Evolutionary conservation across 2,797 vertebrate genomes (phyloP).

Genomic region (Enteromius treurensis): DNA sequence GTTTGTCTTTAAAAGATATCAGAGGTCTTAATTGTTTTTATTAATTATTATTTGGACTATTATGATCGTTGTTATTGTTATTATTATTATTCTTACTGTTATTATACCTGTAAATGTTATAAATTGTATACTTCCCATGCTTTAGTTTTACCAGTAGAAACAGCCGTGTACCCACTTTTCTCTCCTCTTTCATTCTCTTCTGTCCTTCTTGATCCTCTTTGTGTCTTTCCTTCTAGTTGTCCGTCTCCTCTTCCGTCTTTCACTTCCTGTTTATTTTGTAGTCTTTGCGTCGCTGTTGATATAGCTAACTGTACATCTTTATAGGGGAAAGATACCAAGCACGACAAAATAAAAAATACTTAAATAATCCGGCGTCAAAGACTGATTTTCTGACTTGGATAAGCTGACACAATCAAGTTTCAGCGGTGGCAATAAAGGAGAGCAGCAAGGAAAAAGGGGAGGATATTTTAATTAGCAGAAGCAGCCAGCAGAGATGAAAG

Average conservation of each 20-base stretch:
- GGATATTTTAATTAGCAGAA: slow-evolving; percentile 41
- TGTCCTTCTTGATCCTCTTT: slow-evolving; percentile 67
- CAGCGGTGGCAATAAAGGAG: slow-evolving; percentile 42
- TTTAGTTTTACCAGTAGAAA: slow-evolving; percentile 71
- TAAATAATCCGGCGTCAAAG: slow-evolving; percentile 61
- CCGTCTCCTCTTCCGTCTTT: slow-evolving; percentile 60
- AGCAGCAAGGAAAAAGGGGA: slow-evolving; percentile 47
- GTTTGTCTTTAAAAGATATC: slow-evolving; percentile 81
- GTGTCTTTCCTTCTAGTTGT: slow-evolving; percentile 49
- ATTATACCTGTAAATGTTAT: slow-evolving; percentile 82
- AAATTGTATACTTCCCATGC: slow-evolving; percentile 80
- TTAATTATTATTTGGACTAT: slow-evolving; percentile 81
- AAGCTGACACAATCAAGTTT: slow-evolving; percentile 39
- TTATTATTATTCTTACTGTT: slow-evolving; percentile 74
- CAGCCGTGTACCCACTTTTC: slow-evolving; percentile 66
- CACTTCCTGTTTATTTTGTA: slow-evolving; percentile 74
- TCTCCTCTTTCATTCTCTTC: slow-evolving; percentile 71
- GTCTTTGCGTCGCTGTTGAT: slow-evolving; percentile 83
- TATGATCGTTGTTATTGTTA: slow-evolving; percentile 83
- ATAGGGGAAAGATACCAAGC: slow-evolving; percentile 85
- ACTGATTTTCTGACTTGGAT: slow-evolving; percentile 55
- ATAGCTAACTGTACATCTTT: slow-evolving; percentile 87
- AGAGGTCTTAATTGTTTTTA: slow-evolving; percentile 81
- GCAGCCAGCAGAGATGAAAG: slow-evolving; percentile 52
- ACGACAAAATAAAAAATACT: slow-evolving; percentile 82